A percentile compares a stretch with the other conserved stretches of the same genome.
Evolutionary conservation across 2,797 vertebrate genomes (phyloP).

Genomic region (Xiphorhynchus erythropygius): DNA sequence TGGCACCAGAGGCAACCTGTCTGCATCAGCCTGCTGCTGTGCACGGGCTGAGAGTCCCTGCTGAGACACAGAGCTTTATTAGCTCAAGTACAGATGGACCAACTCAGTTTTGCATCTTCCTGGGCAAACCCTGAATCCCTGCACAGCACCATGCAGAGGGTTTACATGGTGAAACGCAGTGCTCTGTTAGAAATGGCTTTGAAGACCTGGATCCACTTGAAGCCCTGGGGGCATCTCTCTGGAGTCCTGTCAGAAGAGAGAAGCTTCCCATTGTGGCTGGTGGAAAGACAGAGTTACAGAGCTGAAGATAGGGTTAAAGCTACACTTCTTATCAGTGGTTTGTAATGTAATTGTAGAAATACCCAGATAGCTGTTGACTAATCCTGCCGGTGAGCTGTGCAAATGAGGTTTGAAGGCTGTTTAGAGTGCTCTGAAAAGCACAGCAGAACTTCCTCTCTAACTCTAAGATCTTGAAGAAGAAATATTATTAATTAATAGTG

Average conservation of each 20-base stretch:
- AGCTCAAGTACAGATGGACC: neutral
- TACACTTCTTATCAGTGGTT: neutral
- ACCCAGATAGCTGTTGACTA: neutral
- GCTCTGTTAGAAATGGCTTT: neutral
- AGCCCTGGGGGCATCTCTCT: neutral
- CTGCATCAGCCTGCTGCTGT: neutral
- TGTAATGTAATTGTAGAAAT: neutral
- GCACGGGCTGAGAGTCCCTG: neutral
- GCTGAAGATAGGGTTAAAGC: neutral
- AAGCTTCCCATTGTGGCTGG: neutral
- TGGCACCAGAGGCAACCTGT: neutral
- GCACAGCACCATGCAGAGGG: accelerated
- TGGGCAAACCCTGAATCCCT: neutral
- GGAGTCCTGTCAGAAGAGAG: neutral
- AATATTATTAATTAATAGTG: neutral
- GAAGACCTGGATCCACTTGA: neutral
- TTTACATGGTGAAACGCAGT: neutral
- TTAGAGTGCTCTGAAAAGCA: neutral
- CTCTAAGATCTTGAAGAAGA: neutral
- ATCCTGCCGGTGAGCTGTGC: neutral
- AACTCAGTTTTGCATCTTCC: neutral
- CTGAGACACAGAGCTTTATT: neutral
- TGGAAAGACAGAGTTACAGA: neutral
- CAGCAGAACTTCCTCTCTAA: neutral
- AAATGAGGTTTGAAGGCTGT: neutral